Base-by-base conservation (phyloP, 1,140 invertebrate species). In the Ostrea denselamellosa region DNA sequence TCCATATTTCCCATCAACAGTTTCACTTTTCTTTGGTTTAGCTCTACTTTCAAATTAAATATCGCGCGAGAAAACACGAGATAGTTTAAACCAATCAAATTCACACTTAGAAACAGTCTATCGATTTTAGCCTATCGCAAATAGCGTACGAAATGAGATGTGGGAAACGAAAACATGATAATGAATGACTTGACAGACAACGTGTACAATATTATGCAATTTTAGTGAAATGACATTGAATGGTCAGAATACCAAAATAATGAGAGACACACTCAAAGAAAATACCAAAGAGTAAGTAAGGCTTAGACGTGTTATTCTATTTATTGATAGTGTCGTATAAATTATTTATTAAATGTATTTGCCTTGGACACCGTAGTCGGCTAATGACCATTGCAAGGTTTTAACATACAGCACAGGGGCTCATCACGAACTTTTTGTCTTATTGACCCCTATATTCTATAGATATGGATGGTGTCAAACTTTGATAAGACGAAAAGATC, bases 31-130 rank as follows among this genome's bases (percentile, higher is more conserved):
- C n/a, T 10, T 62, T 62, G 58, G 7, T 62, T 62, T 68, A 5
- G 19, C 8, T 71, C 28, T 44, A 71, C 68, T 71, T 71, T 71
- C 68, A 71, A 71, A 71, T 71, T 71, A 71, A 71, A 71, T 71
- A 34, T 71, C 68, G 68, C 68, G 68, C 68, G 68, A 71, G 68
- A 71, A 71, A 71, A 12, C 68, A 8, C 68, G 28, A 71, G 68
- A 71, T 0, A 34, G 22, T 2, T 28, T 71, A 9, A 34, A 28
- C 68, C 28, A 71, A 71, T 71, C 68, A 71, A 71, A 71, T 71
- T 71, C 28, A 28, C 28, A 25, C 22, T 71, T 19, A 71, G 22
- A 71, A 71, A 71, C 68, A 34, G 68, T 9, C 25, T 34, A 28
- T 28, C 22, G 68, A 71, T 71, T 71, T 12, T 71, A 25, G 68